Percentiles rank a stretch among this genome's conserved stretches.
Conservation (phyloP, 2,797 vertebrate species). For the Clangula hyemalis region DNA sequence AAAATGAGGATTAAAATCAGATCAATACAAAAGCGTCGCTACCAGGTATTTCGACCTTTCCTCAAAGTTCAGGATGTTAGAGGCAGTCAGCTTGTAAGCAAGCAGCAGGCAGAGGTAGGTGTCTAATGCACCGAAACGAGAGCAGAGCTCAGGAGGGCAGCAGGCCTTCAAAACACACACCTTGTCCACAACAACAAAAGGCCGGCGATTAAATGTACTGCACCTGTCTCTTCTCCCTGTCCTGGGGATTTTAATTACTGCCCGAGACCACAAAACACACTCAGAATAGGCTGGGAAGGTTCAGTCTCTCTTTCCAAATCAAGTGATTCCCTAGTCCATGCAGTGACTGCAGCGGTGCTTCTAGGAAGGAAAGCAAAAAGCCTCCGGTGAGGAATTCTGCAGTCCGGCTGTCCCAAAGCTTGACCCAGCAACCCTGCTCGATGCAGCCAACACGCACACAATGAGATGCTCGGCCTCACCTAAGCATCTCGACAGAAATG, state of each 20-base stretch:
- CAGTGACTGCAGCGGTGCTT: not conserved
- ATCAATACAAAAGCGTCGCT: not conserved
- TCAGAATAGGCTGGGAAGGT: not conserved
- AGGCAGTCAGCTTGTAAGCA: not conserved
- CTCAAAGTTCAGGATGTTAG: not conserved
- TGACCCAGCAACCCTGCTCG: too few species aligned
- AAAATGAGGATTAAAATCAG: not conserved
- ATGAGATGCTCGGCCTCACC: not conserved
- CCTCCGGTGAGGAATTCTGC: not conserved
- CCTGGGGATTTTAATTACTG: not conserved
- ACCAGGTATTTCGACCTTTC: not conserved
- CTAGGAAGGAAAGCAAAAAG: not conserved
- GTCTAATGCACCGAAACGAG: accelerated
- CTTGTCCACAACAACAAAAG: not conserved
- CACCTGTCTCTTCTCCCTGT: not conserved
- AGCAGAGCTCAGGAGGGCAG: not conserved
- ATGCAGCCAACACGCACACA: not conserved
- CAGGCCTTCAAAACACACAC: not conserved
- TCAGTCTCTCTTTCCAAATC: not conserved
- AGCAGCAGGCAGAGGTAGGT: not conserved
- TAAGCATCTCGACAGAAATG: not conserved
- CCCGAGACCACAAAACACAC: not conserved
- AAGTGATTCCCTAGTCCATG: not conserved
- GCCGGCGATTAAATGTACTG: not conserved
- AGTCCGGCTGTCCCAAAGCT: too few species aligned